Conservation (phyloP, 64 coral and sea anemone genomes). For the Astreopora myriophthalma region DNA sequence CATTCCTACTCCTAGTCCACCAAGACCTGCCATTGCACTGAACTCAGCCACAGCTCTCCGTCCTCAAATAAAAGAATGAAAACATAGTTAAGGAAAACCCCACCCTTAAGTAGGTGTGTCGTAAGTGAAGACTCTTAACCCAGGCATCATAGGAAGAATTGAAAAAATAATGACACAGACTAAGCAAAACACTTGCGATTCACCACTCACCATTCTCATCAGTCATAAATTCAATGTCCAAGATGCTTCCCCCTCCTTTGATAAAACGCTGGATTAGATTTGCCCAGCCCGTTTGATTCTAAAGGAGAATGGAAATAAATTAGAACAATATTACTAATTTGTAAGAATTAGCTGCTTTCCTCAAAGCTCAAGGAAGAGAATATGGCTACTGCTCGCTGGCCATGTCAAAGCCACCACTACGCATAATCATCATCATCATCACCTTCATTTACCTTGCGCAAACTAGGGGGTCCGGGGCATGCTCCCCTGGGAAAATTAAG, state of each 20-base stretch:
- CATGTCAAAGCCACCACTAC: too few relatives aligned
- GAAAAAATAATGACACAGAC: too few relatives aligned
- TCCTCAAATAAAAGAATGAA: conserved; percentile 12
- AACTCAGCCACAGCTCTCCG: conserved; percentile 77
- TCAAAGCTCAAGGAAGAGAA: too few relatives aligned
- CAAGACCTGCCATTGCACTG: conserved; percentile 73
- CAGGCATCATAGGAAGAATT: too few relatives aligned
- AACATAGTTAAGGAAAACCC: neutral
- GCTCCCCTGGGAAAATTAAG: too few relatives aligned
- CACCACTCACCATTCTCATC: conserved; percentile 72
- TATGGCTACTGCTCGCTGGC: too few relatives aligned
- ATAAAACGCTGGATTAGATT: conserved; percentile 79
- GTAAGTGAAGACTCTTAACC: too few relatives aligned
- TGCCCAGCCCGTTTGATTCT: conserved; percentile 83
- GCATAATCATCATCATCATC: too few relatives aligned
- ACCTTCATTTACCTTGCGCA: too few relatives aligned
- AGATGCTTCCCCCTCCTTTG: conserved; percentile 69
- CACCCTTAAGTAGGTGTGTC: too few relatives aligned
- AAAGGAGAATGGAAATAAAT: neutral
- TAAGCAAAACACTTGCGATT: neutral
- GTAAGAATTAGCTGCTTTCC: too few relatives aligned
- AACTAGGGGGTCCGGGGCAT: too few relatives aligned
- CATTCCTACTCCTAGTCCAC: conserved; percentile 77
- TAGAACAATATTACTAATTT: neutral
- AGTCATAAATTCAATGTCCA: conserved; percentile 89